Evolutionary conservation across 2,888 invertebrate genomes (phyloP).

Genomic region (Eupithecia inturbata): DNA sequence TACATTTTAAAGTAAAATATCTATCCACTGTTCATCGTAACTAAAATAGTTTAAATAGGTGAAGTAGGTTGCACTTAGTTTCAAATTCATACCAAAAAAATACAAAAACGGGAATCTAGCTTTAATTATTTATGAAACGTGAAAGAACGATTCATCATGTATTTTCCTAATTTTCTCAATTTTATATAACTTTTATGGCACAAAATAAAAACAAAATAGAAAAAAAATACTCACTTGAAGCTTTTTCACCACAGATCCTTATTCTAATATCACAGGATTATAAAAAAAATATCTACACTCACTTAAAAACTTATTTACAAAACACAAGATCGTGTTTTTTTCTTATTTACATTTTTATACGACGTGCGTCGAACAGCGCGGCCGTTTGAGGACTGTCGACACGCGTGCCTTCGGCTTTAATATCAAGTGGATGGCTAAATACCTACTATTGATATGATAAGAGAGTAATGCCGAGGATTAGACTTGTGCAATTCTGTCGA

Average conservation of each 20-base stretch:
- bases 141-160: neutral
- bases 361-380: constrained; percentile 50
- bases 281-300: constrained; percentile 54
- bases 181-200: neutral
- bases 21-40: neutral
- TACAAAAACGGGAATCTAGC: neutral
- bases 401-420: constrained; percentile 4
- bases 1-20: neutral
- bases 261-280: constrained; percentile 82
- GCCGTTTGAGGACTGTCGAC: neutral
- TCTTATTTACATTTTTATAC: constrained; percentile 58
- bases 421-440: constrained; percentile 9
- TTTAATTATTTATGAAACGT: neutral
- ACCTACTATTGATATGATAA: constrained; percentile 8
- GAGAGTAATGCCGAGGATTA: neutral
- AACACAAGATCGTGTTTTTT: constrained; percentile 60
- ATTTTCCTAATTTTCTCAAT: neutral
- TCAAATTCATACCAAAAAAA: neutral
- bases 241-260: constrained; percentile 58
- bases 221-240: constrained; percentile 70
- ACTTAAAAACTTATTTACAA: constrained; percentile 56
- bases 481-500: constrained; percentile 1
- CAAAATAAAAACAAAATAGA: neutral
- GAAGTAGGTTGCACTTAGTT: neutral
- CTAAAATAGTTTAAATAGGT: neutral